These are phyloP conservation scores for Goniozus legneri DNA, from an alignment of 1,140 invertebrate species.

Conservation along the genomic window DNA sequence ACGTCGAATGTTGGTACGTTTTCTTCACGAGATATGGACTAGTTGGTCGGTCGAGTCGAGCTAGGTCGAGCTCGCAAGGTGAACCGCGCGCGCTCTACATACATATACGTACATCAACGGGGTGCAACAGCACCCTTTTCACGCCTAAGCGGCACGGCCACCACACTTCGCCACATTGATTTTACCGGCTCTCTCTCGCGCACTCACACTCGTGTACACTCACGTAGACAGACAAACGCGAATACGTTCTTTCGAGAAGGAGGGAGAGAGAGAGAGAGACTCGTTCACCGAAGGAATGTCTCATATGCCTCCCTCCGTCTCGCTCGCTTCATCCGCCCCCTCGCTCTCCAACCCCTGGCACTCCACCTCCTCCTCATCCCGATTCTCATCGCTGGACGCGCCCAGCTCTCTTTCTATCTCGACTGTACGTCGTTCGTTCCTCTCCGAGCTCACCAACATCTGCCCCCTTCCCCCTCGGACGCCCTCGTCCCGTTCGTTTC, in stretches of 20 bases:
- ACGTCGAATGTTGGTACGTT: no score
- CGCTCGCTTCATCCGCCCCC: slow-evolving; percentile 8
- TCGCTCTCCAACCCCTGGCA: slow-evolving; percentile 4
- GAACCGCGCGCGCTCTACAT: no score
- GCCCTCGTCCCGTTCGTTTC: slow-evolving; percentile 9
- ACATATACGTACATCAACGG: no score
- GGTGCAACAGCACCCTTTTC: slow-evolving; percentile 24
- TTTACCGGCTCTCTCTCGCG: slow-evolving; percentile 45
- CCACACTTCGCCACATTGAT: slow-evolving; percentile 48
- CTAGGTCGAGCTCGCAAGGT: no score
- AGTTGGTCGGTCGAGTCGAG: no score
- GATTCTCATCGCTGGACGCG: slow-evolving; percentile 20
- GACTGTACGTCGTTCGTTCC: slow-evolving; percentile 17
- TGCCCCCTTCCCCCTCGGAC: slow-evolving; percentile 14
- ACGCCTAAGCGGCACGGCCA: slow-evolving; percentile 29
- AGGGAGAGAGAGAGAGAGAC: no score
- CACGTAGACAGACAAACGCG: no score
- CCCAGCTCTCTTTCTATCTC: slow-evolving; percentile 26
- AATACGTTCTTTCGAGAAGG: no score
- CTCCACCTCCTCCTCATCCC: slow-evolving; percentile 3
- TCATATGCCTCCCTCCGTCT: slow-evolving; percentile 32
- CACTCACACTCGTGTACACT: slow-evolving; percentile 32
- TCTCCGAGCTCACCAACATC: slow-evolving; percentile 20
- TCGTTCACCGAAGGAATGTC: slow-evolving; percentile 43
- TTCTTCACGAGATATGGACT: no score